phyloP scores from a whole-genome alignment of 1,140 invertebrate species.

The Drosophila melanogaster region Release_6_plus_ISO1_MT NC_004354.4:6140501-6141000 shows the following conservation, averaged over 20 bases:
- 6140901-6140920: background rate
- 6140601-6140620: background rate
- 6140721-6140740: background rate
- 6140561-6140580: no score
- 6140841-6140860: conserved; percentile 53
- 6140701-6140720: background rate
- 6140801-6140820: background rate
- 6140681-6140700: background rate
- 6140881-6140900: conserved; percentile 4
- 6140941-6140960: conserved; percentile 8
- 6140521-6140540: background rate
- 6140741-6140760: background rate
- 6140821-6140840: conserved; percentile 9
- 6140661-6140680: background rate
- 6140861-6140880: conserved; percentile 38
- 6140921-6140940: conserved; percentile 36
- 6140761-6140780: conserved; percentile 6
- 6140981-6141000: background rate
- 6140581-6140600: background rate
- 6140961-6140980: background rate
- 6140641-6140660: no score
- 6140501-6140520: background rate
- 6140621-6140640: no score
- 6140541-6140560: background rate
- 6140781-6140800: background rate